Evolutionary conservation across 1,140 invertebrate genomes (phyloP).

Genomic region (Arctopsyche grandis): DNA sequence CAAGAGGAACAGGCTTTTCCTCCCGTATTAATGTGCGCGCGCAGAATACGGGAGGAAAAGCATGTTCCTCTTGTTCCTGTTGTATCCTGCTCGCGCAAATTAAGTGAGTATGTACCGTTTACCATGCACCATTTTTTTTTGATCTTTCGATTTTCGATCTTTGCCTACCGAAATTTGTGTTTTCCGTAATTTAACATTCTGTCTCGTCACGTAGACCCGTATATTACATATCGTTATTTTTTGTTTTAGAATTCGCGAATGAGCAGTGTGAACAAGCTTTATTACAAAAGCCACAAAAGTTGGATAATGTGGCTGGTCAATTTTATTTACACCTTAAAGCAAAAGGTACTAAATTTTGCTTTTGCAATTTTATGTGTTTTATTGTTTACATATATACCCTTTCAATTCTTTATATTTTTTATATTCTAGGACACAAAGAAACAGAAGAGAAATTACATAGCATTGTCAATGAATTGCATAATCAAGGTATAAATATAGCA

Average conservation of each 20-base stretch:
- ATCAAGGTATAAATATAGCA: neutral
- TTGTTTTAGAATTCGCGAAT: conserved; percentile 50
- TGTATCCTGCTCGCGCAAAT: too few relatives aligned
- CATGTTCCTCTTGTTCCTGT: too few relatives aligned
- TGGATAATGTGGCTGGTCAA: conserved; percentile 48
- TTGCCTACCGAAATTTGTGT: too few relatives aligned
- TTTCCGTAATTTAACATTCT: too few relatives aligned
- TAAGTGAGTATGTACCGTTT: too few relatives aligned
- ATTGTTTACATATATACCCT: too few relatives aligned
- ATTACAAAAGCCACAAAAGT: conserved; percentile 51
- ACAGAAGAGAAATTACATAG: conserved; percentile 36
- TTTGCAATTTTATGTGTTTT: neutral
- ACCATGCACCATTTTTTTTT: neutral
- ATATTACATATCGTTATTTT: conserved; percentile 4
- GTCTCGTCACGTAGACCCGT: too few relatives aligned
- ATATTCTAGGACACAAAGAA: conserved; percentile 40
- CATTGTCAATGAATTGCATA: neutral
- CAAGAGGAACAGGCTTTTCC: too few relatives aligned
- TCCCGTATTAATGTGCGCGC: too few relatives aligned
- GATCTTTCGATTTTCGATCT: too few relatives aligned
- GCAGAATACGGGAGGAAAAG: too few relatives aligned
- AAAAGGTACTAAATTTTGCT: conserved; percentile 35
- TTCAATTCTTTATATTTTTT: conserved; percentile 28
- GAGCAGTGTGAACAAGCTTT: conserved; percentile 46
- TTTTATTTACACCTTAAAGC: conserved; percentile 45